These are phyloP conservation scores for Neria commutata DNA, from an alignment of 2,888 invertebrate genomes.

Conservation along the genomic window DNA sequence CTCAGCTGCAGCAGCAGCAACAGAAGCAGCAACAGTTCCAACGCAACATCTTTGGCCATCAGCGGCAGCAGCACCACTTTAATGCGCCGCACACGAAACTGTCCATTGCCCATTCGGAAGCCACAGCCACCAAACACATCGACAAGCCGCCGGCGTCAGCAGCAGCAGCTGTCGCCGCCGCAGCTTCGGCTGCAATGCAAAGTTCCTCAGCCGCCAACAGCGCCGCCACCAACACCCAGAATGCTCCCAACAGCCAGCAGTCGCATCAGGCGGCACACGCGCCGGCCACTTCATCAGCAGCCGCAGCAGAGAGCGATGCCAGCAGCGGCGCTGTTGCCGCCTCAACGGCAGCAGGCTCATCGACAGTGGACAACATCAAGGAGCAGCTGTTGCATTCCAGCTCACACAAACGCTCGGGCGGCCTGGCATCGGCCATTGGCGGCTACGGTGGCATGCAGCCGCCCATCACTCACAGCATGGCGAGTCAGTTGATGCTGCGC, in stretches of 20 bases:
- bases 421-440: slow-evolving; percentile 27
- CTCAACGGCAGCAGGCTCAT: not conserved
- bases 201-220: slow-evolving; percentile 14
- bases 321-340: slow-evolving; percentile 11
- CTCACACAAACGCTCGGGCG: slow-evolving; percentile 56
- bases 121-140: slow-evolving; percentile 49
- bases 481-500: slow-evolving; percentile 79
- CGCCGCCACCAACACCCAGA: not conserved
- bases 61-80: slow-evolving; percentile 40
- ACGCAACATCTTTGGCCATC: slow-evolving; percentile 48
- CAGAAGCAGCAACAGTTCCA: slow-evolving; percentile 38
- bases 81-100: slow-evolving; percentile 43
- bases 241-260: not conserved
- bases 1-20: slow-evolving; percentile 43
- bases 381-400: slow-evolving; percentile 50
- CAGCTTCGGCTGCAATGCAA: slow-evolving; percentile 7
- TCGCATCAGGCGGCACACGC: too few relatives aligned
- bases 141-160: not conserved
- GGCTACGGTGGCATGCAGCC: slow-evolving; percentile 38
- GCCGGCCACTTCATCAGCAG: not conserved
- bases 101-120: slow-evolving; percentile 48
- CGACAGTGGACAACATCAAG: slow-evolving; percentile 13
- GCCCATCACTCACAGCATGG: slow-evolving; percentile 67
- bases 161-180: not conserved
- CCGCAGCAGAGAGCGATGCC: not conserved